phyloP scores from a whole-genome alignment of 2,797 vertebrate genomes.

The Emys orbicularis region DNA sequence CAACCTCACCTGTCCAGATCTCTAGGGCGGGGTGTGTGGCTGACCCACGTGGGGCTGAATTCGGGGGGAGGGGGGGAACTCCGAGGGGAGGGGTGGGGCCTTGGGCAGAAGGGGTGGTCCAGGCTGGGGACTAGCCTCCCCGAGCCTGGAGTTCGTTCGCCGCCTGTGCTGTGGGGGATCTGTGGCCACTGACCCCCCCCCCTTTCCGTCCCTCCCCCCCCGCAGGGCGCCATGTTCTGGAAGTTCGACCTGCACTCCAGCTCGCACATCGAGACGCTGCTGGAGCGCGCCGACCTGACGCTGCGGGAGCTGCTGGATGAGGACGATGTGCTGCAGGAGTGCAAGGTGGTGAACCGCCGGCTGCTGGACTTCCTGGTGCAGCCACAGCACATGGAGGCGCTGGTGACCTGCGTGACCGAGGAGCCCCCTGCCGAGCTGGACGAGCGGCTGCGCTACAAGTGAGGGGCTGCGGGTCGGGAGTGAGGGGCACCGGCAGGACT shows the following conservation, averaged over 20 bases:
- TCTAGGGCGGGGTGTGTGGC: too few species aligned
- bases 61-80: neutral
- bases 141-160: too few species aligned
- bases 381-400: slow-evolving; percentile 77
- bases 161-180: neutral
- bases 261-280: slow-evolving; percentile 80
- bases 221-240: slow-evolving; percentile 82
- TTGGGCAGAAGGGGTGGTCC: neutral
- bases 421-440: slow-evolving; percentile 77
- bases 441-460: slow-evolving; percentile 82
- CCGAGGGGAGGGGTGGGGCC: neutral
- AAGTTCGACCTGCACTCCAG: slow-evolving; percentile 83
- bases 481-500: neutral
- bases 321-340: slow-evolving; percentile 83
- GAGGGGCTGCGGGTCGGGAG: slow-evolving; percentile 12
- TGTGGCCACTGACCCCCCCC: too few species aligned
- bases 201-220: neutral
- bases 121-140: too few species aligned
- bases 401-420: slow-evolving; percentile 81
- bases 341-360: slow-evolving; percentile 80
- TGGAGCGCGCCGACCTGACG: slow-evolving; percentile 80
- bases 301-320: slow-evolving; percentile 81
- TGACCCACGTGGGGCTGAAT: too few species aligned
- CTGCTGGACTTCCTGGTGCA: slow-evolving; percentile 80
- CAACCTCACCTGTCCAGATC: neutral